Evolutionary conservation across 2,797 vertebrate species (phyloP).

Genomic region (Labroides dimidiatus): DNA sequence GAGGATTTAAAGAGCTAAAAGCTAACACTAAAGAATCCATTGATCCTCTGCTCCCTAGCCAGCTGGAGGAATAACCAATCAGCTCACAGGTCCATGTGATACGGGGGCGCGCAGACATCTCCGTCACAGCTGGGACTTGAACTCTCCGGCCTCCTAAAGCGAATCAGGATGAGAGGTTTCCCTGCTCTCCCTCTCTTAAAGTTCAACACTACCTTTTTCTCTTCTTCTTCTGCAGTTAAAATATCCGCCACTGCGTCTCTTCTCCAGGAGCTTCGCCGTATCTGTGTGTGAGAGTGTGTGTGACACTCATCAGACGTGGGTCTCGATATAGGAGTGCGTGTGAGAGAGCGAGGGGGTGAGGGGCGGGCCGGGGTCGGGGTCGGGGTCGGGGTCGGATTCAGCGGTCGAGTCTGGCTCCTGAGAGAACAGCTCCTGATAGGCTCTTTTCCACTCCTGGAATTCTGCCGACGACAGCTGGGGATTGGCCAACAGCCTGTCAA

Average conservation of each 20-base stretch:
- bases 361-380: constrained; percentile 83
- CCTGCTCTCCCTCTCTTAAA: constrained; percentile 13
- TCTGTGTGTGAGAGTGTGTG: neutral
- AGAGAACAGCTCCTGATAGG: constrained; percentile 95
- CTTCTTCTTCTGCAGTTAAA: neutral
- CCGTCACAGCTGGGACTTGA: constrained; percentile 41
- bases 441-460: constrained; percentile 97
- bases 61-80: constrained; percentile 54
- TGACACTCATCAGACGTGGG: constrained; percentile 89
- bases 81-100: constrained; percentile 40
- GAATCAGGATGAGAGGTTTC: constrained; percentile 13
- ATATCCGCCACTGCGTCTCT: constrained; percentile 18
- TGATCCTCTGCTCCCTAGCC: constrained; percentile 38
- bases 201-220: constrained; percentile 8
- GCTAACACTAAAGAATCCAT: constrained; percentile 45
- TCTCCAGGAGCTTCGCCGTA: neutral
- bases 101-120: constrained; percentile 22
- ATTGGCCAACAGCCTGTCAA: constrained; percentile 96
- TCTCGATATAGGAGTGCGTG: constrained; percentile 98
- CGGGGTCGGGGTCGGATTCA: constrained; percentile 78
- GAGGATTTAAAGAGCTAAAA: constrained; percentile 49
- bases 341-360: constrained; percentile 91
- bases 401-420: constrained; percentile 83
- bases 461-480: constrained; percentile 95
- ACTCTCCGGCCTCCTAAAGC: constrained; percentile 38